Evolutionary conservation across 2,888 invertebrate genomes (phyloP), one percentile per base, ranked within the genome.

Genomic region (Apodemia duryi): DNA sequence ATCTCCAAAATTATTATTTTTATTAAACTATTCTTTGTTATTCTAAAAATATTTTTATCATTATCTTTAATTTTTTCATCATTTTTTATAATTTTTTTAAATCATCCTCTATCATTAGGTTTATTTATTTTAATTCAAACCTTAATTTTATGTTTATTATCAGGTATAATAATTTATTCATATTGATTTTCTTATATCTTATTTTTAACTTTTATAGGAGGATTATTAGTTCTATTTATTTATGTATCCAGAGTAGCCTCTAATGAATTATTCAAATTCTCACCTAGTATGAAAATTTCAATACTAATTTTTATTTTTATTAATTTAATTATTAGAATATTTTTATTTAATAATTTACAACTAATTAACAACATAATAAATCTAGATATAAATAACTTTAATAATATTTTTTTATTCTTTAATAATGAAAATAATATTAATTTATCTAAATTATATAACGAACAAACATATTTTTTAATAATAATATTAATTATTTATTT

Each of bases 1-100:
- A 94, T 94, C 91, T 92, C 93, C 94, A 94, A 94, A 94, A 94
- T 94, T 94, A 94, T 93, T 90, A 94, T 94, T 94, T 86, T 94
- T 71, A 32, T 76, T 85, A 94, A 94, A 94, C 93, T 94, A 94
- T 85, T 91, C 91, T 89, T 91, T 94, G 93, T 85, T 66, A 79
- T 81, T 72, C 73, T 73, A 72, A 85, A 85, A 84, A 73, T 89
- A 75, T 77, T 84, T 75, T 74, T 90, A 68, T 79, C 86, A 43
- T 72, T 79, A 73, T 77, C 84, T 77, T 77, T 91, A 74, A 82
- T 90, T 72, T 74, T 85, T 65, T 61, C 79, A 62, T 78, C 82
- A n/a, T 64, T 81, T 61, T 67, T 77, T 66, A 82, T 85, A 81
- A 71, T 81, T 72, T 83, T 77, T 68, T 32, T 84, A 78, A 87